Base-by-base conservation (phyloP, 2,113 vertebrate species). In the Mastomys coucha region DNA sequence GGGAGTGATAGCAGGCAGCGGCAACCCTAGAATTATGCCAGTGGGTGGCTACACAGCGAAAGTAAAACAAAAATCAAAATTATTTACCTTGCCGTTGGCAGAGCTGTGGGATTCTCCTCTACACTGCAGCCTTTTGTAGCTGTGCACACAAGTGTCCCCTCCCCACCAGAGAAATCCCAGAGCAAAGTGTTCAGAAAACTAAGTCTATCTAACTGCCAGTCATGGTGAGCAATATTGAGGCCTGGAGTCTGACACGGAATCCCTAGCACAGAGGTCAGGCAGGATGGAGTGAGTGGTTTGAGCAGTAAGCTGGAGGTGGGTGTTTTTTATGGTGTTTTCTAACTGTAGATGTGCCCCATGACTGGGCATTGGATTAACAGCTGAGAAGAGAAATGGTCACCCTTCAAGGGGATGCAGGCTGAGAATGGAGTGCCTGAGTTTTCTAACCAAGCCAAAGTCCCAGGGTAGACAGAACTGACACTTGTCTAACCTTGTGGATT, bases 11-110 rank as follows among this genome's bases (percentile, higher is more conserved):
- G 96, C 78, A 95, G 95, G 60, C 24, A 31, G 70, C 14, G 58
- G 51, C 11, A 95, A 91, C 97, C 91, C 88, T 97, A 94, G 93
- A 97, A 95, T 98, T 91, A 96, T 45, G 91, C 63, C 60, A 45
- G 97, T 94, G 91, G 77, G 75, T 26, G 96, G 1, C 78, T 77
- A 93, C 33, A 0, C 56, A 90, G 96, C 72, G 93, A 58, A 88
- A 95, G 86, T 91, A 97, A 98, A 98, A 96, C 96, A 96, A 87
- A 96, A 95, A 96, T 84, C 91, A 96, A 96, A 97, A 95, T 13
- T 42, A 96, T 97, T 92, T 84, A 87, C 93, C 96, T 95, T 89
- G 96, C 98, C 96, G 73, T 86, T 90, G 86, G 93, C 90, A 93
- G 98, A 97, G 80, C 84, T 88, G 93, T 36, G 2, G 88, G 96